Percentiles rank a stretch among this genome's conserved stretches.
Evolutionary conservation across 1,140 invertebrate genomes (phyloP).

Genomic region (Pachypeltis micranthus): DNA sequence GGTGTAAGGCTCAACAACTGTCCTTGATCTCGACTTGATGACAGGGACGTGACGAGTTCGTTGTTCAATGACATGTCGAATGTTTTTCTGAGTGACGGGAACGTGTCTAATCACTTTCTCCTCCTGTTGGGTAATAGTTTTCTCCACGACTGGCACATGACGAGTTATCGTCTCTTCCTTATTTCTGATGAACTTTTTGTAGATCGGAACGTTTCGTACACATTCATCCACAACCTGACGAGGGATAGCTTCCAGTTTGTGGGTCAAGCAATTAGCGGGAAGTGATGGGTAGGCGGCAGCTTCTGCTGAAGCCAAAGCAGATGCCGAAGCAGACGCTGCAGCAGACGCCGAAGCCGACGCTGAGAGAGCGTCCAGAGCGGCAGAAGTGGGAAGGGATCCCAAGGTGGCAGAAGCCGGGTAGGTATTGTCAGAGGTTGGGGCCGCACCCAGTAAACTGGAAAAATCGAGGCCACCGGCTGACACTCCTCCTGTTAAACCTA

Average conservation of each 20-base stretch:
- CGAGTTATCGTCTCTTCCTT: constrained; percentile 5
- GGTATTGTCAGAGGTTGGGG: too few species aligned
- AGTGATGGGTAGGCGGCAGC: neutral
- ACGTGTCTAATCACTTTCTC: constrained; percentile 13
- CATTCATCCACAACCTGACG: constrained; percentile 13
- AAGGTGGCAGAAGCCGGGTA: too few species aligned
- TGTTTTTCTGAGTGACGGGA: constrained; percentile 1
- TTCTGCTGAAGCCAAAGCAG: too few species aligned
- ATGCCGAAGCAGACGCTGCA: too few species aligned
- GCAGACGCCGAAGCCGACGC: too few species aligned
- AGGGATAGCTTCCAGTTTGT: neutral
- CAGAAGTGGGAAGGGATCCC: too few species aligned
- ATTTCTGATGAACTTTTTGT: neutral
- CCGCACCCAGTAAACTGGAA: too few species aligned
- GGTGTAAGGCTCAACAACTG: constrained; percentile 12
- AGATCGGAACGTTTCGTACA: constrained; percentile 9
- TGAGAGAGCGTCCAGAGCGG: too few species aligned
- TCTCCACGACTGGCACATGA: constrained; percentile 12
- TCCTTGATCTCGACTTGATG: neutral
- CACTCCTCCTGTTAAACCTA: too few species aligned
- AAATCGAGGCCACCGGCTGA: too few species aligned
- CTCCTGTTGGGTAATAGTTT: neutral
- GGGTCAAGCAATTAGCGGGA: neutral
- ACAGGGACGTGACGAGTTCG: constrained; percentile 4
- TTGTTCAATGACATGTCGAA: neutral